phyloP scores from a whole-genome alignment of 2,113 vertebrate genomes.

The Microtus montanus region DNA sequence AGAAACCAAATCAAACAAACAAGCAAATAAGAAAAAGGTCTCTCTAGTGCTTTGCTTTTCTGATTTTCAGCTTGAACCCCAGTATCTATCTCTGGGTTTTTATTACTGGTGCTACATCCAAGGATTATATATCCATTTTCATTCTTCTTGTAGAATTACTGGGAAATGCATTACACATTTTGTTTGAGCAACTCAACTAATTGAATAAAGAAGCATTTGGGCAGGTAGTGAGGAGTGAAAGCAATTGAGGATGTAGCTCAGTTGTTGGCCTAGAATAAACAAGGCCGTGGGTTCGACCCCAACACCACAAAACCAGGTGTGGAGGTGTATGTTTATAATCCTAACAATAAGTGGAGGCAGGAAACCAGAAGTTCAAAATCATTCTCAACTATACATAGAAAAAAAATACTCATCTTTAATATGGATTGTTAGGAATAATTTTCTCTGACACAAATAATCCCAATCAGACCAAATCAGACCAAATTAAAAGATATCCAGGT shows the following conservation, averaged over 20 bases:
- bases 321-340: neutral
- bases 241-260: neutral
- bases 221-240: neutral
- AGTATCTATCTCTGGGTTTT: too few species aligned
- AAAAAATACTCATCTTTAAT: neutral
- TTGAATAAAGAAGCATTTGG: neutral
- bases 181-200: neutral
- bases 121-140: neutral
- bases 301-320: neutral
- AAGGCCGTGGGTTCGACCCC: neutral
- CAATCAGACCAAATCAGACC: too few species aligned
- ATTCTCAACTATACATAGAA: neutral
- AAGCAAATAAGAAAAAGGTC: too few species aligned
- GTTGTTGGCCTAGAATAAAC: neutral
- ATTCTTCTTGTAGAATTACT: neutral
- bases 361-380: neutral
- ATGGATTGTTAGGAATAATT: neutral
- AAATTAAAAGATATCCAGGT: too few species aligned
- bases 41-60: too few species aligned
- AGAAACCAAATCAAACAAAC: too few species aligned
- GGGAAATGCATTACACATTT: neutral
- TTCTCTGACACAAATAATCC: too few species aligned
- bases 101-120: too few species aligned
- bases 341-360: neutral
- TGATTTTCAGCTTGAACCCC: too few species aligned